Conservation (phyloP, 1,140 invertebrate genomes). For the Conus ventricosus region DNA sequence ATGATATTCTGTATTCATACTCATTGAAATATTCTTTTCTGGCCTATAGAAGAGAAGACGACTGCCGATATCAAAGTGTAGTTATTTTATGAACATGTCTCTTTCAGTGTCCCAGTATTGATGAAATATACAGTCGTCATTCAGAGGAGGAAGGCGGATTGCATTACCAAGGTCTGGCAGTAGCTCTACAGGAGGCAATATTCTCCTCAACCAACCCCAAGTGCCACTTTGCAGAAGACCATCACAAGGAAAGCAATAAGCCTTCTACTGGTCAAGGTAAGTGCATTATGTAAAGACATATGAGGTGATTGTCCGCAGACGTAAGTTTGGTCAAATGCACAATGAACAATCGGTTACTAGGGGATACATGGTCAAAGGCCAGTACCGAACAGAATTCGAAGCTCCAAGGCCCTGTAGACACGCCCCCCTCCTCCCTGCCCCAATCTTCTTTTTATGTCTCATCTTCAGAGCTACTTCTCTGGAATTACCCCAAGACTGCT, state of each 20-base stretch:
- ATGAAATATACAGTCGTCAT: background rate
- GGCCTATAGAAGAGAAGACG: too few relatives aligned
- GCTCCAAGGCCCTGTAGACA: too few relatives aligned
- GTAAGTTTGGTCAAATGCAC: too few relatives aligned
- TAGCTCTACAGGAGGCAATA: constrained; percentile 19
- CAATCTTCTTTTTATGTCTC: background rate
- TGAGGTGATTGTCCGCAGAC: background rate
- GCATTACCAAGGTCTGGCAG: background rate
- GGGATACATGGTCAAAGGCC: too few relatives aligned
- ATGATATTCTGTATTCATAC: too few relatives aligned
- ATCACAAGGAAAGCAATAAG: background rate
- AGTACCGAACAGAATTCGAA: too few relatives aligned
- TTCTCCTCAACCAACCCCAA: background rate
- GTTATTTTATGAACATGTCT: background rate
- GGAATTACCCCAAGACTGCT: too few relatives aligned
- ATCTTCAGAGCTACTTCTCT: too few relatives aligned
- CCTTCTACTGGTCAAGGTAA: constrained; percentile 21
- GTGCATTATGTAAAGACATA: background rate
- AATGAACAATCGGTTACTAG: too few relatives aligned
- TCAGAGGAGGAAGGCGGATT: background rate
- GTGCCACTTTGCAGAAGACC: background rate
- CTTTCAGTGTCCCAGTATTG: constrained; percentile 9
- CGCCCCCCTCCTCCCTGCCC: background rate
- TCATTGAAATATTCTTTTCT: too few relatives aligned
- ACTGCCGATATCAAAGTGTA: background rate